Conservation (phyloP, 2,797 vertebrate genomes). For the Acrocephalus scirpaceus region DNA sequence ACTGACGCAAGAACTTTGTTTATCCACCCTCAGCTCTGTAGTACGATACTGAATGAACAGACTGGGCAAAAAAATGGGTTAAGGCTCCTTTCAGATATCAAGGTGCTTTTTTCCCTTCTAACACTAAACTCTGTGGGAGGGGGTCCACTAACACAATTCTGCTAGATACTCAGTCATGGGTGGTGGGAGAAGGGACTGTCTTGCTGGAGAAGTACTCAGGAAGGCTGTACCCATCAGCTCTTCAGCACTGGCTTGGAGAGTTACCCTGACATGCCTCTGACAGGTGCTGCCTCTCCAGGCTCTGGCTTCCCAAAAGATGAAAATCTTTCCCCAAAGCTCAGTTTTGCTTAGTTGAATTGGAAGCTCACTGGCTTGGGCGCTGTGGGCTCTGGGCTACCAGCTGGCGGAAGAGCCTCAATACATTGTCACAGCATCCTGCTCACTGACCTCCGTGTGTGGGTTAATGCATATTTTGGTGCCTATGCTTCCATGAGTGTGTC, state of each 20-base stretch:
- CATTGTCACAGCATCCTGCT: neutral
- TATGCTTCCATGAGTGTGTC: fast-evolving
- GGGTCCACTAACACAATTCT: neutral
- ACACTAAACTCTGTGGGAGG: neutral
- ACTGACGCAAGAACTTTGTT: neutral
- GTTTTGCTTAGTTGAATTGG: neutral
- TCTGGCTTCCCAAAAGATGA: neutral
- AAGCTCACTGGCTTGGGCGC: neutral
- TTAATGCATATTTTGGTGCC: fast-evolving
- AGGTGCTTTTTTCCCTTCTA: neutral
- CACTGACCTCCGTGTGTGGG: fast-evolving
- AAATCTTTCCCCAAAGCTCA: neutral
- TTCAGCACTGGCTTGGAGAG: neutral
- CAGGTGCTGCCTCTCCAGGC: neutral
- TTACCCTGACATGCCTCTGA: neutral
- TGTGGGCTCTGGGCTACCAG: neutral
- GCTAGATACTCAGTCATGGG: neutral
- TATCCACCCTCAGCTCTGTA: neutral
- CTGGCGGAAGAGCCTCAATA: neutral
- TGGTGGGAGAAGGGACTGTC: neutral
- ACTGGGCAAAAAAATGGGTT: neutral
- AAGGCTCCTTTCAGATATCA: neutral
- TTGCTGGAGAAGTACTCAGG: neutral
- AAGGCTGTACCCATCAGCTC: neutral
- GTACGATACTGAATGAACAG: neutral